Percentiles rank a stretch among this genome's conserved stretches.
Conservation (phyloP, 1,140 invertebrate species). For the Pseudomyrmex cubaensis region DNA sequence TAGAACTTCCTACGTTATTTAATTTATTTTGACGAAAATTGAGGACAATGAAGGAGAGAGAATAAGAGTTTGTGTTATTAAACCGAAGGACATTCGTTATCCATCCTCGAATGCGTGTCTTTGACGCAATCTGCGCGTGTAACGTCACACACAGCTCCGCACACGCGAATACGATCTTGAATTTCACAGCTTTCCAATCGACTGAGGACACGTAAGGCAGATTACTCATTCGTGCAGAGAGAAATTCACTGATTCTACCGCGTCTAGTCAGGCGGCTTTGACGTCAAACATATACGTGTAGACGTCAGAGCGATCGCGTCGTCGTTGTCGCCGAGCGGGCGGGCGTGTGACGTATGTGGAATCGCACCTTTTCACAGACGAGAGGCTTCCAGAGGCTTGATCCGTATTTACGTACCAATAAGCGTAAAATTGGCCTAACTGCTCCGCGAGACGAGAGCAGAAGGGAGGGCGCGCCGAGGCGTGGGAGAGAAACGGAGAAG, state of each 20-base stretch:
- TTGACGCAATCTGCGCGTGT: slow-evolving; percentile 19
- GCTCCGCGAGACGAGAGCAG: slow-evolving; percentile 63
- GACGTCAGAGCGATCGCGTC: slow-evolving; percentile 10
- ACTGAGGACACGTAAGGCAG: slow-evolving; percentile 38
- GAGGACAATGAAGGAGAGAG: background rate
- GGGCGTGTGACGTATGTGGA: slow-evolving; percentile 21
- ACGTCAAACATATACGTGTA: slow-evolving; percentile 15
- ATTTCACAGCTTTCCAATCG: slow-evolving; percentile 38
- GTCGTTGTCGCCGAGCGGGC: background rate
- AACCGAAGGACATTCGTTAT: slow-evolving; percentile 20
- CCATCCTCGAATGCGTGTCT: slow-evolving; percentile 22
- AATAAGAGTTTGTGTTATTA: background rate
- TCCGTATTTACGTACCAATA: slow-evolving; percentile 83
- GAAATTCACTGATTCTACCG: slow-evolving; percentile 51
- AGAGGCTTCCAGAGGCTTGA: slow-evolving; percentile 49
- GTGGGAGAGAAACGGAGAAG: slow-evolving; percentile 43
- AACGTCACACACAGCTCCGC: background rate
- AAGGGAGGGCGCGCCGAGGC: background rate
- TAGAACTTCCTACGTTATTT: background rate
- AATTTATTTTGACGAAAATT: background rate
- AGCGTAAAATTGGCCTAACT: slow-evolving; percentile 83
- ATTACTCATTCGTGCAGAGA: slow-evolving; percentile 11
- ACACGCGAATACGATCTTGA: slow-evolving; percentile 36
- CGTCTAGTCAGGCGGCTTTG: slow-evolving; percentile 33
- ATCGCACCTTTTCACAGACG: slow-evolving; percentile 56